These are phyloP conservation scores for Parazoanthus atlanticus DNA, from an alignment of 92 coral and sea anemone species.

Conservation along the genomic window DNA sequence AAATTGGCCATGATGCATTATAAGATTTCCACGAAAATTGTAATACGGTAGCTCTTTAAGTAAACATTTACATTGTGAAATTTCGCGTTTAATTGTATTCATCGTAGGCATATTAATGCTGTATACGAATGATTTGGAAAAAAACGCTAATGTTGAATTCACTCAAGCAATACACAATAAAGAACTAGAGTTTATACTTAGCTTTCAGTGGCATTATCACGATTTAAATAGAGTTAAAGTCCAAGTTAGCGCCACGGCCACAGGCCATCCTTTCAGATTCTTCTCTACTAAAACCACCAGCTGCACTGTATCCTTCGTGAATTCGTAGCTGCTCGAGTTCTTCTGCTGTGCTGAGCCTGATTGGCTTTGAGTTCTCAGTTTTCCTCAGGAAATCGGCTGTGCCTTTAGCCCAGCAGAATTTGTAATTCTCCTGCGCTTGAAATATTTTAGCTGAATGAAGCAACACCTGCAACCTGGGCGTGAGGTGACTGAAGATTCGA, in stretches of 20 bases:
- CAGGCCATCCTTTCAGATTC: too few relatives aligned
- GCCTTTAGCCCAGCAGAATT: conserved; percentile 23
- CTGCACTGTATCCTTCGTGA: conserved; percentile 10
- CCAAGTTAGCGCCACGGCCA: too few relatives aligned
- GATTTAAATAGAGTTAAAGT: too few relatives aligned
- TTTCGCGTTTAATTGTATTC: conserved; percentile 1
- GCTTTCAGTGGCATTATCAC: too few relatives aligned
- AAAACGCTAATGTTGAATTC: too few relatives aligned
- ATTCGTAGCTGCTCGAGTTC: conserved; percentile 36
- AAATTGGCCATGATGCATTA: neutral
- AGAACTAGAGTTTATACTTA: neutral
- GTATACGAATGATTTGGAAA: too few relatives aligned
- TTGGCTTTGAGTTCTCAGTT: conserved; percentile 14
- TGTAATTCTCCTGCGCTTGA: conserved; percentile 8
- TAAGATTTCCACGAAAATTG: conserved; percentile 23
- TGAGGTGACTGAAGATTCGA: conserved; percentile 19
- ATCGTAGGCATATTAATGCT: conserved; percentile 28
- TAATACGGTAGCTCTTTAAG: conserved; percentile 31
- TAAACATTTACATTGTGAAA: conserved; percentile 33
- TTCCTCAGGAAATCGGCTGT: conserved; percentile 38
- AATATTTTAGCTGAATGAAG: conserved; percentile 18
- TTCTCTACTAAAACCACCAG: too few relatives aligned
- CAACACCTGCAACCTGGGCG: conserved; percentile 29
- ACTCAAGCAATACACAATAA: too few relatives aligned
- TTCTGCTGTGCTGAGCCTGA: conserved; percentile 34